Base-by-base conservation (phyloP, 2,797 vertebrate genomes). In the Falco concolor region DNA sequence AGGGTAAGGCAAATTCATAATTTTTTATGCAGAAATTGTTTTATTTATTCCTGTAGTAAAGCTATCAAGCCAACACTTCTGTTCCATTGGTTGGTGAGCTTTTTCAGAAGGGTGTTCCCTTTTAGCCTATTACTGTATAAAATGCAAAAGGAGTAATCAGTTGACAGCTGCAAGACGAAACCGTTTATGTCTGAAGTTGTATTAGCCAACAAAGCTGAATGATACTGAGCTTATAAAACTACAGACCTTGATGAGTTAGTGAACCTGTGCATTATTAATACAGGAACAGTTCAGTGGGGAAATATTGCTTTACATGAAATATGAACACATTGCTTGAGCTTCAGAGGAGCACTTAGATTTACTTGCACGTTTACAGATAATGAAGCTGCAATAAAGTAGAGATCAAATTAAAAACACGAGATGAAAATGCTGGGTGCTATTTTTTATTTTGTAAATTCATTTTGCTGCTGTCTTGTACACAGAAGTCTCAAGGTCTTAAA, bases 191-290 rank as follows among this genome's bases (percentile, higher is more conserved):
- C 47, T 70, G 27, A 83, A 83, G 40, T 40, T 89, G 16, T 73
- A 44, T 75, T 70, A 91, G 12, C 20, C 63, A 90, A 79, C 49
- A 60, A 28, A 89, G n/a, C 25, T 84, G 84, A 93, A 91, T 69
- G 32, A 53, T 63, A 52, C 24, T 77, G 60, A 82, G 32, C 19
- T 68, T 60, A 53, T 47, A 63, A 52, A 40, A 59, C 50, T 52
- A n/a, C 42, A 87, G 87, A 50, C 16, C 38, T 86, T 69, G 73
- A 87, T 16, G 13, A 44, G 60, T 77, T 90, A 80, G 32, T 70
- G 47, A 94, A 91, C 56, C 8, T 74, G 16, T 68, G 7, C 21
- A 52, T 86, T 82, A 69, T 78, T 95, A 91, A 95, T 85, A 93
- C 24, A 82, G 12, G 57, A 85, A 15, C 19, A 42, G 32, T 54